A percentile compares a stretch with the other conserved stretches of the same genome.
phyloP scores from a whole-genome alignment of 2,888 invertebrate species.

The Eupeodes luniger region DNA sequence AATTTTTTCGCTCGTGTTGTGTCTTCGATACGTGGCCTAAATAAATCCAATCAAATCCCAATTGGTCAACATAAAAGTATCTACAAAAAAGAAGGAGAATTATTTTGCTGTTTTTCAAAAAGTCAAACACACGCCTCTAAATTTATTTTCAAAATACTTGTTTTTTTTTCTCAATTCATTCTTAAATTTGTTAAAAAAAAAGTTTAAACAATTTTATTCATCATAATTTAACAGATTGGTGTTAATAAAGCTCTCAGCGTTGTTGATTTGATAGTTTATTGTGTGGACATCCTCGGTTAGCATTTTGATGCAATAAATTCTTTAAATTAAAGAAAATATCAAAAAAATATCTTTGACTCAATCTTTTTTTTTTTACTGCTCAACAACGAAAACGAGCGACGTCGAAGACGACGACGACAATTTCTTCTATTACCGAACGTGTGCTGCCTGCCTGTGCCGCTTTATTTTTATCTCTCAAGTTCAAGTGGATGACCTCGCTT shows the following conservation, averaged over 20 bases:
- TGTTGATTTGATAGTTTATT: conserved; percentile 7
- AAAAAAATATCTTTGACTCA: conserved; percentile 44
- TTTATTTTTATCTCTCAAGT: conserved; percentile 77
- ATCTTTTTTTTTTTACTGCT: conserved; percentile 20
- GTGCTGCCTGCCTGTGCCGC: conserved; percentile 43
- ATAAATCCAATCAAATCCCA: conserved; percentile 42
- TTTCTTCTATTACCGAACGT: not conserved
- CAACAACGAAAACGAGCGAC: not conserved
- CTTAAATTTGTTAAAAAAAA: conserved; percentile 36
- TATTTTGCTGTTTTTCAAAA: conserved; percentile 30
- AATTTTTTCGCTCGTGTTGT: not conserved
- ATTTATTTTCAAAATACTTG: conserved; percentile 3
- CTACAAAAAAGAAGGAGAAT: conserved; percentile 43
- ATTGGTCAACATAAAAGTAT: conserved; percentile 29
- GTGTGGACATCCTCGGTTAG: not conserved
- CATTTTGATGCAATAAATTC: conserved; percentile 31
- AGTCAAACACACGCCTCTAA: conserved; percentile 49
- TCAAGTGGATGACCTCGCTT: conserved; percentile 78
- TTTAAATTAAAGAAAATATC: conserved; percentile 36
- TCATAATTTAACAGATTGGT: conserved; percentile 17
- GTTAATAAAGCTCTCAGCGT: not conserved
- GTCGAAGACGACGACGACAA: not conserved
- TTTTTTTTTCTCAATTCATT: conserved; percentile 39
- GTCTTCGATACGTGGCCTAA: conserved; percentile 61
- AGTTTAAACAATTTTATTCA: conserved; percentile 53